Base-by-base conservation (phyloP, 2,113 vertebrate species). In the Columba janthina region DNA sequence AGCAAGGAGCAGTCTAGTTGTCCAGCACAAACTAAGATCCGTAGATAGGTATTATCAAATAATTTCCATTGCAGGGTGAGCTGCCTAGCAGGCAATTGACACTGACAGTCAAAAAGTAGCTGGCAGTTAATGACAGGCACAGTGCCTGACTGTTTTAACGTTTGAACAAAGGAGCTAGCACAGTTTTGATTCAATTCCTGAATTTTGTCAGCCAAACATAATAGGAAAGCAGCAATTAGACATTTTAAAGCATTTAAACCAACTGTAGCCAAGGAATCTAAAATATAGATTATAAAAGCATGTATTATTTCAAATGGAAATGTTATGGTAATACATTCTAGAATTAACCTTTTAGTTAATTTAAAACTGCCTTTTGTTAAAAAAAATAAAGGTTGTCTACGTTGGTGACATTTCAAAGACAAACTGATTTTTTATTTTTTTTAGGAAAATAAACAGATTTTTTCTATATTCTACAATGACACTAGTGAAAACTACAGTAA, bases 301-400 rank as follows among this genome's bases (percentile, higher is more conserved):
- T 65, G 38, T 58, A 54, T 61, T 90, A 81, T 89, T 92, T 93
- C 53, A 85, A 88, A 93, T 89, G 70, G 76, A 94, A 94, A 93
- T 94, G 57, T 79, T 97, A 92, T 78, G 88, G 61, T 93, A 96
- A 96, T 88, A 18, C 70, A 84, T 93, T 90, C 95, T 58, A 91
- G 69, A 81, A 86, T 90, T 91, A 95, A 94, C 72, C 88, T 96
- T 94, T 94, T 61, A 85, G 61, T 82, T 94, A 88, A 93, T 94
- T 93, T 88, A 76, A 76, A 76, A 36, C 54, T 76, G 62, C 40
- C 34, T 85, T 93, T 88, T 94, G 76, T 89, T 93, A 92, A 42
- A 73, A 75, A 86, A 95, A 91, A 71, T 66, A 92, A 95, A 95
- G 78, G 67, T 79, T 86, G 29, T 87, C 80, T 85, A 70, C 61